Evolutionary conservation across 2,888 invertebrate genomes (phyloP).

Genomic region (Cheilosia pagana): DNA sequence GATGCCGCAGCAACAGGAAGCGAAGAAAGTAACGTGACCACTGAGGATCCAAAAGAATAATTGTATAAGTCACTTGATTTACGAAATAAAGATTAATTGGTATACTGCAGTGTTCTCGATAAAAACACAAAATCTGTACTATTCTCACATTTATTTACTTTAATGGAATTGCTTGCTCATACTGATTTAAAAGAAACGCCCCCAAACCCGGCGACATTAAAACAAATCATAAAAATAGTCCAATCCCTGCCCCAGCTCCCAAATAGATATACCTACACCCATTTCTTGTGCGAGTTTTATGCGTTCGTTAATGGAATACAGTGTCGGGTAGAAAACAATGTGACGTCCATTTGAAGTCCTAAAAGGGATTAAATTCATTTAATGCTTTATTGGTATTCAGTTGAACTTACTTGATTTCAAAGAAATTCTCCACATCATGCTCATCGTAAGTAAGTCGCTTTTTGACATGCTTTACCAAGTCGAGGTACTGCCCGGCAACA

Average conservation of each 20-base stretch:
- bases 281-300: slow-evolving; percentile 91
- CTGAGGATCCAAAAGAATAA: too few relatives aligned
- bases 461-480: slow-evolving; percentile 89
- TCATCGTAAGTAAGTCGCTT: slow-evolving; percentile 91
- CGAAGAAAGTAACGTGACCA: too few relatives aligned
- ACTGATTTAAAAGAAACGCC: not conserved
- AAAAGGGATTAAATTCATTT: slow-evolving; percentile 76
- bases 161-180: slow-evolving; percentile 33
- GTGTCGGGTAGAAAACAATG: slow-evolving; percentile 93
- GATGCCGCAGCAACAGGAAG: too few relatives aligned
- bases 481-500: slow-evolving; percentile 90
- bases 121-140: too few relatives aligned
- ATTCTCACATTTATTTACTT: slow-evolving; percentile 4
- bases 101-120: too few relatives aligned
- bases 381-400: not conserved
- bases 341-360: slow-evolving; percentile 89
- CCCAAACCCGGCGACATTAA: slow-evolving; percentile 81
- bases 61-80: too few relatives aligned
- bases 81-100: too few relatives aligned
- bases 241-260: slow-evolving; percentile 98
- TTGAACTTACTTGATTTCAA: slow-evolving; percentile 90
- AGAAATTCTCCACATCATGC: slow-evolving; percentile 91
- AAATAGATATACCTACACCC: slow-evolving; percentile 94
- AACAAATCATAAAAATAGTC: slow-evolving; percentile 97
- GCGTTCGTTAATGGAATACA: slow-evolving; percentile 92